These are phyloP conservation scores for Tretioscincus oriximinensis DNA, from an alignment of 2,113 vertebrate genomes.

Conservation along the genomic window DNA sequence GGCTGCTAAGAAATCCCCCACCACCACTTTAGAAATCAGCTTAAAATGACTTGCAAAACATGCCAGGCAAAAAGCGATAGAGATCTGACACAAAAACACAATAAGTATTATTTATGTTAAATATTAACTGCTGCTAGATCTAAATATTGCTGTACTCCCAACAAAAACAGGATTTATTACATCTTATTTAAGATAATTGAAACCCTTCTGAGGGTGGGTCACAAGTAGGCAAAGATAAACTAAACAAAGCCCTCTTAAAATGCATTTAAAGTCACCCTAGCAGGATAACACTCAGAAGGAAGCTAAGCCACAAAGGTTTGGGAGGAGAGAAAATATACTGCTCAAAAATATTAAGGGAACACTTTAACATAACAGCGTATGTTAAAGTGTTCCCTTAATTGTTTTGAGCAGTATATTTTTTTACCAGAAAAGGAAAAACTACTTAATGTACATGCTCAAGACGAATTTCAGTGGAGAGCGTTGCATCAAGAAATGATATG, in stretches of 20 bases:
- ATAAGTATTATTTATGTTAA: not conserved
- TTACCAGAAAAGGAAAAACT: not conserved
- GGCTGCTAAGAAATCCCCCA: not conserved
- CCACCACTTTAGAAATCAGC: not conserved
- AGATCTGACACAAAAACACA: not conserved
- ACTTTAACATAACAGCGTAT: no score
- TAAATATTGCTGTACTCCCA: no score
- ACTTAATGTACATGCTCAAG: not conserved
- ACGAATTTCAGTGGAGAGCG: not conserved
- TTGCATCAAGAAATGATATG: not conserved
- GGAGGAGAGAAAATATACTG: not conserved
- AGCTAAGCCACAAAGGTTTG: not conserved
- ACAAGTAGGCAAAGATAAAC: not conserved
- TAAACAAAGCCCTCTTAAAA: not conserved
- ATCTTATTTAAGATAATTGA: no score
- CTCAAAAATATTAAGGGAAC: no score
- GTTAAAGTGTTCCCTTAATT: no score
- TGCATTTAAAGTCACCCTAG: not conserved
- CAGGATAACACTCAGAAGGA: not conserved
- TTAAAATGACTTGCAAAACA: not conserved
- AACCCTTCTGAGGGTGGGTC: no score
- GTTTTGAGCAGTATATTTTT: no score
- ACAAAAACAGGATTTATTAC: no score
- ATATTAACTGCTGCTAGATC: no score
- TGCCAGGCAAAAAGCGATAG: not conserved